Evolutionary conservation across 2,888 invertebrate species (phyloP).

Genomic region (Carcina quercana): DNA sequence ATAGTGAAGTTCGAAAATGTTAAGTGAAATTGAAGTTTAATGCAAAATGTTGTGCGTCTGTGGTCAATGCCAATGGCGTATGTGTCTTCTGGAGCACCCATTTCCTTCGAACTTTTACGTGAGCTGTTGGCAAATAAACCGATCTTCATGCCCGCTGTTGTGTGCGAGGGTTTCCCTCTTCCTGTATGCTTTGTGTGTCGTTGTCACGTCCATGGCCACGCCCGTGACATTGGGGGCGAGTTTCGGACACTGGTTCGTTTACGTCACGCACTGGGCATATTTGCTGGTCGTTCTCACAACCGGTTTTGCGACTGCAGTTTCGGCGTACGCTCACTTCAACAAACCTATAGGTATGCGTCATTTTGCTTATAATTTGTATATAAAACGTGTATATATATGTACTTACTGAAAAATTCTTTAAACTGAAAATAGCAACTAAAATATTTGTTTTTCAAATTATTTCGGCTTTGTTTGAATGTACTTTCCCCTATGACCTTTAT

Average conservation of each 20-base stretch:
- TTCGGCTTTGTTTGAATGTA: no score
- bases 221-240: conserved; percentile 30
- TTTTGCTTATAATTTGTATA: not conserved
- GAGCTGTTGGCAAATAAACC: conserved; percentile 49
- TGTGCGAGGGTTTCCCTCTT: conserved; percentile 36
- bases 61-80: conserved; percentile 35
- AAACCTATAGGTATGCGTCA: conserved; percentile 39
- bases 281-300: conserved; percentile 38
- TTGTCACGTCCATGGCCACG: conserved; percentile 30
- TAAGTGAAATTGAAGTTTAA: not conserved
- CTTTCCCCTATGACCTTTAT: no score
- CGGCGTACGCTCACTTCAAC: conserved; percentile 39
- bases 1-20: not conserved
- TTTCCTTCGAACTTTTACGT: conserved; percentile 47
- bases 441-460: no score
- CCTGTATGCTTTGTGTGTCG: conserved; percentile 37
- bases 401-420: not conserved
- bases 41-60: conserved; percentile 26
- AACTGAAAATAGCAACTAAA: no score
- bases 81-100: conserved; percentile 37
- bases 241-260: conserved; percentile 58
- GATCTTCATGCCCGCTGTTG: conserved; percentile 38
- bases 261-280: conserved; percentile 62
- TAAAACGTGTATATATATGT: not conserved
- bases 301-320: conserved; percentile 41